A percentile compares a stretch with the other conserved stretches of the same genome.
These are phyloP conservation scores for Polyommatus iphigenia DNA, from an alignment of 2,888 invertebrate species.

Conservation along the genomic window DNA sequence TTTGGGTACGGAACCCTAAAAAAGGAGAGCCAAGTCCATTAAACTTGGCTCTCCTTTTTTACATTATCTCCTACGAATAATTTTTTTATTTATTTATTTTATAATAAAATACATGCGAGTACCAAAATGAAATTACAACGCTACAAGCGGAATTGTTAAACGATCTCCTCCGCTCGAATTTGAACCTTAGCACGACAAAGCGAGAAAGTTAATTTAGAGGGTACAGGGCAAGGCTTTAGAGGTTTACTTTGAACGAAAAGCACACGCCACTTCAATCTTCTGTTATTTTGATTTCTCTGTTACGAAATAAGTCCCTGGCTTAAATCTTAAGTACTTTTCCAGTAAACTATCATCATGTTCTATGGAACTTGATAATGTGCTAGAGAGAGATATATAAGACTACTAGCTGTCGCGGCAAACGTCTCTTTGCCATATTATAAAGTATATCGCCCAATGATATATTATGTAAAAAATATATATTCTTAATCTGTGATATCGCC, in stretches of 20 bases:
- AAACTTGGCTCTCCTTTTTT: no score
- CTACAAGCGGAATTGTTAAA: background rate
- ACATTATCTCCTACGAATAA: no score
- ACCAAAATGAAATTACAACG: background rate
- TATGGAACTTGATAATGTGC: background rate
- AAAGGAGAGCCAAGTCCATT: no score
- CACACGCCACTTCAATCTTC: background rate
- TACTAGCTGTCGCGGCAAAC: no score
- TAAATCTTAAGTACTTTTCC: background rate
- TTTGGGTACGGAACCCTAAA: no score
- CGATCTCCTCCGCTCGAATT: background rate
- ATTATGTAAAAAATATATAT: no score
- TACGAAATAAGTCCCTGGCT: constrained; percentile 16
- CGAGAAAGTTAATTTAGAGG: constrained; percentile 20
- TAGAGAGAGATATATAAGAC: no score
- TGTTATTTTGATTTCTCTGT: constrained; percentile 23
- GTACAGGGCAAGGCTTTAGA: background rate
- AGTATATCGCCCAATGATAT: no score
- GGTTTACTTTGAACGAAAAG: constrained; percentile 20
- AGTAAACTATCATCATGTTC: background rate
- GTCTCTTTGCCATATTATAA: no score
- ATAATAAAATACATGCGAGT: background rate
- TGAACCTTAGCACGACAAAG: constrained; percentile 1
- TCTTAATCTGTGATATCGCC: no score
- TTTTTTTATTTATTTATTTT: background rate